Evolutionary conservation across 1,140 invertebrate genomes (phyloP).

Genomic region (Coelopa frigida): DNA sequence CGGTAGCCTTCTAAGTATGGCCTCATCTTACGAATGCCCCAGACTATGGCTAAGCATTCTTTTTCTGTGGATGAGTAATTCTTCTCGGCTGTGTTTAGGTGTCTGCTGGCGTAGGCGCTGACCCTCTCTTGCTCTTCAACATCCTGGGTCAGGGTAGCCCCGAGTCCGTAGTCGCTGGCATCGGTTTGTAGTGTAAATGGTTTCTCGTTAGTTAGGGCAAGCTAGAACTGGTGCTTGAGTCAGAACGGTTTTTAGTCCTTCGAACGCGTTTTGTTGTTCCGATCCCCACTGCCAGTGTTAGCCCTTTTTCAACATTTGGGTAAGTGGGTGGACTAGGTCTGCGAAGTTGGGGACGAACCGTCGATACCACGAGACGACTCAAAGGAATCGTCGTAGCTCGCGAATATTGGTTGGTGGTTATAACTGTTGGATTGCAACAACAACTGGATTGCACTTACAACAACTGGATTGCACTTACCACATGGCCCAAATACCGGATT

Average conservation of each 20-base stretch:
- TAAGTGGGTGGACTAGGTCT: too few species aligned
- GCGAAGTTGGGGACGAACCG: slow-evolving; percentile 35
- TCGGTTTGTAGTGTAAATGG: slow-evolving; percentile 18
- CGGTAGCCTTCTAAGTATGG: slow-evolving; percentile 11
- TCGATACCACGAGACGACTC: slow-evolving; percentile 37
- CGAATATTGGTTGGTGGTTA: slow-evolving; percentile 6
- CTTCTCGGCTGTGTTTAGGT: slow-evolving; percentile 5
- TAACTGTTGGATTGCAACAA: too few species aligned
- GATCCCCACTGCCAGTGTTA: background rate
- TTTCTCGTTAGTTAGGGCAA: too few species aligned
- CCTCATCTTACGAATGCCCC: slow-evolving; percentile 6
- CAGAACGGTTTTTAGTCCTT: too few species aligned
- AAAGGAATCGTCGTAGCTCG: slow-evolving; percentile 38
- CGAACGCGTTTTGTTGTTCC: slow-evolving; percentile 3
- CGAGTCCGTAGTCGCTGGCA: slow-evolving; percentile 23
- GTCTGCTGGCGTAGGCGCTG: slow-evolving; percentile 10
- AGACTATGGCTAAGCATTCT: slow-evolving; percentile 43
- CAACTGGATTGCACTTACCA: background rate
- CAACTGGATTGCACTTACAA: background rate
- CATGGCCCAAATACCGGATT: slow-evolving; percentile 1
- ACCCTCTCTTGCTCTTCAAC: slow-evolving; percentile 8
- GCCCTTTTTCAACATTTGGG: too few species aligned
- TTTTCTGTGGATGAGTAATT: slow-evolving; percentile 46
- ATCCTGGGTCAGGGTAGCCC: slow-evolving; percentile 21
- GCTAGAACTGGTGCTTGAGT: slow-evolving; percentile 8